Percentiles rank a stretch among this genome's conserved stretches.
Evolutionary conservation across 2,888 invertebrate species (phyloP).

Genomic region (Mythimna lalbum): DNA sequence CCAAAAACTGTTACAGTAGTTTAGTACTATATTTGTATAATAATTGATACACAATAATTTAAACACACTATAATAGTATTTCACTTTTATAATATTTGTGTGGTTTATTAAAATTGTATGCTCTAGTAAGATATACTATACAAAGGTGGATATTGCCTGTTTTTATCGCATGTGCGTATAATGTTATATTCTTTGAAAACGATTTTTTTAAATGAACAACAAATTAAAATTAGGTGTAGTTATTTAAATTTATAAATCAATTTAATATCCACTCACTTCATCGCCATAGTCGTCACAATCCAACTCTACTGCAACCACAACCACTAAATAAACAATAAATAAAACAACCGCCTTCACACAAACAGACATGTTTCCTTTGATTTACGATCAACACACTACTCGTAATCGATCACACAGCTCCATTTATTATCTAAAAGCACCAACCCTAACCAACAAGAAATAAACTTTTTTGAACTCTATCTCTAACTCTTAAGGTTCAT

Average conservation of each 20-base stretch:
- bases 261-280: constrained; percentile 21
- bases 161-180: too few relatives aligned
- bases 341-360: constrained; percentile 46
- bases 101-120: too few relatives aligned
- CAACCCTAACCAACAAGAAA: constrained; percentile 47
- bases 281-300: constrained; percentile 53
- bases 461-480: constrained; percentile 8
- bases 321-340: constrained; percentile 51
- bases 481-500: constrained; percentile 4
- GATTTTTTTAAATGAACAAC: too few relatives aligned
- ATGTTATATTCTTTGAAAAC: too few relatives aligned
- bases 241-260: background rate
- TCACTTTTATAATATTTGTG: too few relatives aligned
- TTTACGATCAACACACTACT: constrained; percentile 56
- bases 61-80: too few relatives aligned
- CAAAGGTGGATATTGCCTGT: too few relatives aligned
- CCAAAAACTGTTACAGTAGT: too few relatives aligned
- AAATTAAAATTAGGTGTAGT: too few relatives aligned
- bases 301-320: constrained; percentile 53
- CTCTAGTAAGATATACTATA: too few relatives aligned
- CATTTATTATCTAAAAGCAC: constrained; percentile 59
- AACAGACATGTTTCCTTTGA: constrained; percentile 60
- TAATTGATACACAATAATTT: too few relatives aligned
- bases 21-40: too few relatives aligned
- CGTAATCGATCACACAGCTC: constrained; percentile 39